Conservation (phyloP, 2,113 vertebrate genomes). For the Bungarus multicinctus region DNA sequence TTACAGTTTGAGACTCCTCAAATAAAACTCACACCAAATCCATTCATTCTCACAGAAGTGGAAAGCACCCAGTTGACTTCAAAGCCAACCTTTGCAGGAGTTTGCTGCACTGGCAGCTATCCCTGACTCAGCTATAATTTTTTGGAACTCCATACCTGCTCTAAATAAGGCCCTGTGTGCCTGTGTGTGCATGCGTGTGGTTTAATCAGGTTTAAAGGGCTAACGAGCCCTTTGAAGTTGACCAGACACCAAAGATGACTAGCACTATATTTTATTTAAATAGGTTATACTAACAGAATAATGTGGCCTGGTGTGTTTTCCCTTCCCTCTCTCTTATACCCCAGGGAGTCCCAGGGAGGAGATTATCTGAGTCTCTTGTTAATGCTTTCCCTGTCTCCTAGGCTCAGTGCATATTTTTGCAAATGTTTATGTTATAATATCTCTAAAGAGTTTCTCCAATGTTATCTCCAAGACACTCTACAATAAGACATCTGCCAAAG, state of each 20-base stretch:
- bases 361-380: background rate
- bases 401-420: background rate
- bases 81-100: background rate
- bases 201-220: too few species aligned
- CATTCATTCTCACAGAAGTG: background rate
- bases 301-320: background rate
- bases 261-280: background rate
- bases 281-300: background rate
- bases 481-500: background rate
- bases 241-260: background rate
- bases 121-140: background rate
- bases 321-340: background rate
- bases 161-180: background rate
- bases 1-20: background rate
- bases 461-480: background rate
- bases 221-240: background rate
- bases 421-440: background rate
- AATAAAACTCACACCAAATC: background rate
- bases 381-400: background rate
- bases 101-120: background rate
- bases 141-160: background rate
- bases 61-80: background rate
- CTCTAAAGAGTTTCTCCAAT: background rate
- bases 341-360: background rate
- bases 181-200: too few species aligned